Conservation (phyloP, 1,140 invertebrate species). For the Micrasema longulum region DNA sequence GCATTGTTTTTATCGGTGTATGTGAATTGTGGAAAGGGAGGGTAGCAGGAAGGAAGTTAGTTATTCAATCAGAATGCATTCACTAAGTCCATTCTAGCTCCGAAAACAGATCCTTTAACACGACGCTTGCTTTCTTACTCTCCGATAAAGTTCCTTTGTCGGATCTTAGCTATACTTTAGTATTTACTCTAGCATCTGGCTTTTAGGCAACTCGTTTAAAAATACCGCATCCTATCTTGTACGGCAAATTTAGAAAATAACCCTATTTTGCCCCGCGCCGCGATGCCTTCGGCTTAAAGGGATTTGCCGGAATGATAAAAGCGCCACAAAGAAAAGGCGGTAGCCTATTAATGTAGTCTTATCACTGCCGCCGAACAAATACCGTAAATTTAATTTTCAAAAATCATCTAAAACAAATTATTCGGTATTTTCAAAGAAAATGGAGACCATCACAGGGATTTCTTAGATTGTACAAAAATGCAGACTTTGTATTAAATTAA, state of each 20-base stretch:
- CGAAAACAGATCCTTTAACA: background rate
- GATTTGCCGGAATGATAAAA: background rate
- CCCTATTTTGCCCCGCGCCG: background rate
- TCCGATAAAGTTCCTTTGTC: conserved; percentile 18
- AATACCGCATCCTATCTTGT: conserved; percentile 4
- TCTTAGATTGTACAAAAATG: too few relatives aligned
- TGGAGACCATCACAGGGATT: background rate
- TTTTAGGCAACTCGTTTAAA: background rate
- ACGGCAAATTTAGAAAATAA: conserved; percentile 4
- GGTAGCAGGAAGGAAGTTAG: too few relatives aligned
- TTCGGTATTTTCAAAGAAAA: conserved; percentile 14
- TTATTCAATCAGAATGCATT: background rate
- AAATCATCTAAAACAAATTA: conserved; percentile 26
- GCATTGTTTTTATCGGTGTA: too few relatives aligned
- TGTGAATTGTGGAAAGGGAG: too few relatives aligned
- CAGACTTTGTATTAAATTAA: too few relatives aligned
- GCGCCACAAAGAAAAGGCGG: conserved; percentile 17
- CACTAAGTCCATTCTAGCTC: conserved; percentile 19
- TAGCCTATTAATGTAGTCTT: background rate
- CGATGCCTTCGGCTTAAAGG: background rate
- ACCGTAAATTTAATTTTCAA: too few relatives aligned
- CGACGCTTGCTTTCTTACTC: background rate
- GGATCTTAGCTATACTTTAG: background rate
- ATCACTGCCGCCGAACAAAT: conserved; percentile 23
- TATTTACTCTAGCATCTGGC: background rate